Percentiles rank a stretch among this genome's conserved stretches.
phyloP scores from a whole-genome alignment of 2,888 invertebrate genomes.

The Apodemia mormo region DNA sequence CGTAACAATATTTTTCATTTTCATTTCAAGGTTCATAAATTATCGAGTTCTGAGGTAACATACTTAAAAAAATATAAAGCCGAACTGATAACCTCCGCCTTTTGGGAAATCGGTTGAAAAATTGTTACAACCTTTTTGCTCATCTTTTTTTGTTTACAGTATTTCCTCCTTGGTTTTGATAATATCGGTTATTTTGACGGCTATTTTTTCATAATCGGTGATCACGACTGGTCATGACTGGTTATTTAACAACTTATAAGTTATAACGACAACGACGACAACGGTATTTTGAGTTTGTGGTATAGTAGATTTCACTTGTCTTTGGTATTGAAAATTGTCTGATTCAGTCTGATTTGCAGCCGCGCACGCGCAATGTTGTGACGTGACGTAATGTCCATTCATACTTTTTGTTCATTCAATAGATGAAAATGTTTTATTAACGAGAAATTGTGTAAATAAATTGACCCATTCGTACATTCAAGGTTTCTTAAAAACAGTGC shows the following conservation, averaged over 20 bases:
- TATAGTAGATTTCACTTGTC: slow-evolving; percentile 11
- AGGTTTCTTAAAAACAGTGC: slow-evolving; percentile 34
- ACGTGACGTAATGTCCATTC: slow-evolving; percentile 81
- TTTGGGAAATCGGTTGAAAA: no score
- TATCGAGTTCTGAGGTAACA: no score
- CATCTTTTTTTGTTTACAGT: no score
- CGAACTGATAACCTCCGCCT: no score
- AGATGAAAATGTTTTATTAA: slow-evolving; percentile 63
- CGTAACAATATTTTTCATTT: no score
- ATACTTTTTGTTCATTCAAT: slow-evolving; percentile 79
- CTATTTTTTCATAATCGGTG: background rate
- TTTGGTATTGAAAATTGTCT: slow-evolving; percentile 34
- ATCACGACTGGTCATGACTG: background rate
- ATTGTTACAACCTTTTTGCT: no score
- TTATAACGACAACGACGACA: background rate
- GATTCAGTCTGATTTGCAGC: slow-evolving; percentile 48
- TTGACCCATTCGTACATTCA: slow-evolving; percentile 38
- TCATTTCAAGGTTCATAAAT: no score
- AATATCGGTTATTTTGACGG: background rate
- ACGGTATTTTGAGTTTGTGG: background rate
- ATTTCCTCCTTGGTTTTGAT: no score
- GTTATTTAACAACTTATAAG: background rate
- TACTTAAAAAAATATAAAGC: no score
- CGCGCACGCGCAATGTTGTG: slow-evolving; percentile 75
- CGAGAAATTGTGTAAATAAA: slow-evolving; percentile 52